Conservation (phyloP, 2,797 vertebrate species). For the Rhyacichthys aspro region DNA sequence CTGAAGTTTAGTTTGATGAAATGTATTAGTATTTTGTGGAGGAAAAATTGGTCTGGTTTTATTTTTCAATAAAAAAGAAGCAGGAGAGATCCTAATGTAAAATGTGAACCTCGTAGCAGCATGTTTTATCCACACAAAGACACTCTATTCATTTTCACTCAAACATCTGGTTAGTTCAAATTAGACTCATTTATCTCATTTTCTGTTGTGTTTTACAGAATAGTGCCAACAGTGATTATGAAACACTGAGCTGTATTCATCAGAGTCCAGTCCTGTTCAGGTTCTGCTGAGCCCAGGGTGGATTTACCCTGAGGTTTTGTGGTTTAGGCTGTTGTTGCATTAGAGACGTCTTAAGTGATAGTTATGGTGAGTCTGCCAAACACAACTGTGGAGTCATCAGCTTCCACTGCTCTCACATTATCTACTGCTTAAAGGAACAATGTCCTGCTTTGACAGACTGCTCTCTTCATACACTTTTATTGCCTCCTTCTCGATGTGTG, state of each 20-base stretch:
- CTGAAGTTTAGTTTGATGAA: no score
- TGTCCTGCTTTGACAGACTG: no score
- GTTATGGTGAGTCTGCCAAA: conserved; percentile 43
- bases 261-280: background rate
- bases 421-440: conserved; percentile 23
- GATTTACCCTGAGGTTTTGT: conserved; percentile 40
- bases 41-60: no score
- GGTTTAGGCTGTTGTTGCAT: conserved; percentile 41
- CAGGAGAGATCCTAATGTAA: no score
- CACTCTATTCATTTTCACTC: conserved; percentile 3
- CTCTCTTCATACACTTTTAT: no score
- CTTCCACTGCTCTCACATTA: conserved; percentile 44
- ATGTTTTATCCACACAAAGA: background rate
- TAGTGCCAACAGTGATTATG: conserved; percentile 22
- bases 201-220: conserved; percentile 34
- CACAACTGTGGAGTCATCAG: conserved; percentile 47
- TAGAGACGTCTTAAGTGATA: conserved; percentile 45
- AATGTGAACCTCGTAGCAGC: conserved; percentile 2
- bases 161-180: conserved; percentile 28
- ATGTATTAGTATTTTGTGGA: no score
- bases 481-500: no score
- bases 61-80: no score
- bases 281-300: conserved; percentile 24
- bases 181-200: conserved; percentile 34
- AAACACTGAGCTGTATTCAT: conserved; percentile 51